Base-by-base conservation (phyloP, 1,140 invertebrate species). In the Cydia strobilella region DNA sequence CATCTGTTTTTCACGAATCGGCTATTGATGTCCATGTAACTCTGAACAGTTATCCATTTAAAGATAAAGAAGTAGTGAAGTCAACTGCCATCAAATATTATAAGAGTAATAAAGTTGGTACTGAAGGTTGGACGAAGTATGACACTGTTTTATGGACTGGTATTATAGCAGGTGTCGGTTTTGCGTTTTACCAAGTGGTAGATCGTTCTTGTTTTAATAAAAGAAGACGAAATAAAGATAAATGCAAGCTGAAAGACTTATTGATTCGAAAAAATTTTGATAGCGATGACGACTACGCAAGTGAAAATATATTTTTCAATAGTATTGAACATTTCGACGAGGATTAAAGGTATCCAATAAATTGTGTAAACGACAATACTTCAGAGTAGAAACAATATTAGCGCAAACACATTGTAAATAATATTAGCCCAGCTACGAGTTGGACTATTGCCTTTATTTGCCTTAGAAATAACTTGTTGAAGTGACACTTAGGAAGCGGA, bases 1-100 rank as follows among this genome's bases (percentile, higher is more conserved):
- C 86, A 75, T 93, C 92, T 3, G 93, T 94, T 2, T 95, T 95
- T 85, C 85, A 93, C 74, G 87, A 95, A 78, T 82, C 95, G 54
- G 93, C 93, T 13, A 89, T 90, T 76, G 94, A 95, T 81, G 84
- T 95, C 54, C 88, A 94, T 82, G 90, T 91, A 74, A 87, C 89
- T 20, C 77, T 86, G 10, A n/a, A 69, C 31, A 73, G 78, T 63
- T 81, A 84, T 74, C 77, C 78, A 59, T 84, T 84, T 84, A 78
- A 73, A 65, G 75, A 74, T 54, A 75, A 77, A 62, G 73, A 76
- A 73, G 75, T 74, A 72, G 74, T 59, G 6, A 23, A 79, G 77
- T 65, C 63, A 74, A 74, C 75, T 74, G 72, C 65, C 73, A 77
- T 51, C 39, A 81, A 83, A 80, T 59, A 77, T 72, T 76, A 77